Evolutionary conservation across 1,140 invertebrate species (phyloP).

Genomic region (Drosophila micromelanica): DNA sequence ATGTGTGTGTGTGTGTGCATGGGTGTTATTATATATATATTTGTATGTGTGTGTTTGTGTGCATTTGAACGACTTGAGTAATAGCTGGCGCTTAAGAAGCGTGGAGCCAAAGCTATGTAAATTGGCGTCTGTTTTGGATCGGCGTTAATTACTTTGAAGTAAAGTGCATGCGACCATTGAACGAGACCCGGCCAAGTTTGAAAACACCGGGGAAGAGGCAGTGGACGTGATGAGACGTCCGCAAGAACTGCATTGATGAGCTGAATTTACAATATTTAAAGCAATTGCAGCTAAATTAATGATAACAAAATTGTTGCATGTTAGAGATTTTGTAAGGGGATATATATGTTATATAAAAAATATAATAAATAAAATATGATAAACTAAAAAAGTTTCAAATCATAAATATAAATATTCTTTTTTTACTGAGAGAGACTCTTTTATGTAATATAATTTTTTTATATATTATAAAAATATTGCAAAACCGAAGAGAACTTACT

Average conservation of each 20-base stretch:
- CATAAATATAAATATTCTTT: no score
- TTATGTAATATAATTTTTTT: no score
- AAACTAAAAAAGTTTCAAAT: no score
- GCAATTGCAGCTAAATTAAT: constrained; percentile 10
- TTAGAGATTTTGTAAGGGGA: no score
- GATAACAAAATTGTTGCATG: background rate
- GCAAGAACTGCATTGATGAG: constrained; percentile 63
- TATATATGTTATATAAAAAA: no score
- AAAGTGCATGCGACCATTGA: constrained; percentile 65
- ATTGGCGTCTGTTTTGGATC: constrained; percentile 81
- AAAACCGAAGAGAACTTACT: no score
- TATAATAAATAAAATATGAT: no score
- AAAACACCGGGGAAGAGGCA: background rate
- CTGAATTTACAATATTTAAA: constrained; percentile 48
- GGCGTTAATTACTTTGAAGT: constrained; percentile 81
- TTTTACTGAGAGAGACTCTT: no score
- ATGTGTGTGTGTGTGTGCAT: constrained; percentile 9
- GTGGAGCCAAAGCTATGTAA: constrained; percentile 64
- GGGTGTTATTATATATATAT: constrained; percentile 1
- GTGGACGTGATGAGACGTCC: constrained; percentile 31
- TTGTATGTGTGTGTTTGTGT: constrained; percentile 21
- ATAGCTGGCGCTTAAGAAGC: constrained; percentile 47
- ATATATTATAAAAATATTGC: no score
- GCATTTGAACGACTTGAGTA: constrained; percentile 61
- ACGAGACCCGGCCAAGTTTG: constrained; percentile 21